These are phyloP conservation scores for Zoanthus gigantus DNA, from an alignment of 92 coral and sea anemone species.

Conservation along the genomic window DNA sequence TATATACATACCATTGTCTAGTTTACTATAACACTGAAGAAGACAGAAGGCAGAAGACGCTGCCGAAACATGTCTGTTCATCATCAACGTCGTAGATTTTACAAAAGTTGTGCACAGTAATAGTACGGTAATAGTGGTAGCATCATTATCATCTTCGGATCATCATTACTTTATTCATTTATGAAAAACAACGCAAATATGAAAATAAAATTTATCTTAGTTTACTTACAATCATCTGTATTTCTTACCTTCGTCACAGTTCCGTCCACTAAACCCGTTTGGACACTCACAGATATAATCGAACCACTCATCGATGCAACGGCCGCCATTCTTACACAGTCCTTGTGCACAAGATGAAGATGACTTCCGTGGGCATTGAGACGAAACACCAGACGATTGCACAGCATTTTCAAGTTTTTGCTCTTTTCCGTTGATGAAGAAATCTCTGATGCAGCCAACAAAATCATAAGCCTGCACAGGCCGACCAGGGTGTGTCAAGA, in stretches of 20 bases:
- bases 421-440: constrained; percentile 76
- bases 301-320: constrained; percentile 93
- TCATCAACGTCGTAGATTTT: no score
- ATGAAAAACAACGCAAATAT: no score
- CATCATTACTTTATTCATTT: no score
- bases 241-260: constrained; percentile 81
- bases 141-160: no score
- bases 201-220: no score
- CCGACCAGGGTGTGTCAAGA: constrained; percentile 72
- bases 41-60: no score
- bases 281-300: constrained; percentile 86
- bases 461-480: constrained; percentile 84
- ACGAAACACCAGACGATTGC: constrained; percentile 65
- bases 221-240: neutral
- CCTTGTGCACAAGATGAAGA: constrained; percentile 60
- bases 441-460: constrained; percentile 94
- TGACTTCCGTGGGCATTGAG: constrained; percentile 85
- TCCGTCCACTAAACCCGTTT: constrained; percentile 76
- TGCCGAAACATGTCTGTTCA: no score
- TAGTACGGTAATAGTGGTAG: no score
- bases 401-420: constrained; percentile 60
- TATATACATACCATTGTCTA: no score
- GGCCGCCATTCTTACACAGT: constrained; percentile 79
- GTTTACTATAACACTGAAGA: no score
- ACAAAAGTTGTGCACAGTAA: no score